Evolutionary conservation across 2,113 vertebrate genomes (phyloP).

Genomic region (Tautogolabrus adspersus): DNA sequence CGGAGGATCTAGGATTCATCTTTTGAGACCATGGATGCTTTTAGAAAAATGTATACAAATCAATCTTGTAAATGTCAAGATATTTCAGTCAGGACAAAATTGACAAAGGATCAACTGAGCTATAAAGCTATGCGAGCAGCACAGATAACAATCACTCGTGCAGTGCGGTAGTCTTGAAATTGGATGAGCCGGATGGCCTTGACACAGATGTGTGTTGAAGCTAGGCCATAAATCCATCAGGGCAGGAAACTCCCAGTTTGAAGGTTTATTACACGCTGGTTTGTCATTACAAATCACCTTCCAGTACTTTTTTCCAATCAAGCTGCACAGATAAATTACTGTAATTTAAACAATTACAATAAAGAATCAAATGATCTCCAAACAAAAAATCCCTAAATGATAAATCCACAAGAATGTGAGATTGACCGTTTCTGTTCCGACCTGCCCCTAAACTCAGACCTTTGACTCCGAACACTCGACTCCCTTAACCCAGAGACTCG

Average conservation of each 20-base stretch:
- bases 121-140: neutral
- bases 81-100: neutral
- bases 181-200: constrained; percentile 12
- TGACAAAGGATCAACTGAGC: neutral
- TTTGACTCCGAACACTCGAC: constrained; percentile 15
- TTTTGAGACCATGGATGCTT: neutral
- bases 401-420: neutral
- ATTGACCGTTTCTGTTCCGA: constrained; percentile 4
- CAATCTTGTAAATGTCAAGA: neutral
- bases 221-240: constrained; percentile 24
- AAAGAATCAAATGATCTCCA: neutral
- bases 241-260: neutral
- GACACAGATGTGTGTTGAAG: neutral
- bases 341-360: neutral
- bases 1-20: too few relatives aligned
- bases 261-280: neutral
- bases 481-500: constrained; percentile 27
- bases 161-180: constrained; percentile 1
- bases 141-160: neutral
- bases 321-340: neutral
- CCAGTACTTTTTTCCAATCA: neutral
- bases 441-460: constrained; percentile 27
- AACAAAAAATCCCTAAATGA: neutral
- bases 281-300: neutral
- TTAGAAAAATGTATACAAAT: neutral